Conservation (phyloP, 2,797 vertebrate species). For the Glossophaga mutica region DNA sequence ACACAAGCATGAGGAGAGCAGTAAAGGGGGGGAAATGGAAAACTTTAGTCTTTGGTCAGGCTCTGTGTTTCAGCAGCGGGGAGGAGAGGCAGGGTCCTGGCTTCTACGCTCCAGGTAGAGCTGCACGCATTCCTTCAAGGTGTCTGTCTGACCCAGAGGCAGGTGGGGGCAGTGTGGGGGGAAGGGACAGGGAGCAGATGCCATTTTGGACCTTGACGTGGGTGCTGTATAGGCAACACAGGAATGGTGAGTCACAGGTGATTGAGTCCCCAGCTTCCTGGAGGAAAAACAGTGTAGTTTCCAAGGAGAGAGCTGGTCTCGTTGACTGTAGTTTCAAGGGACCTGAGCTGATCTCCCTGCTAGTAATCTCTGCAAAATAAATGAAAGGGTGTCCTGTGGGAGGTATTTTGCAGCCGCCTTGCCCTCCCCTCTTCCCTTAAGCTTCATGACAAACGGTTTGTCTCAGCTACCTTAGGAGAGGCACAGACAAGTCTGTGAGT, state of each 20-base stretch:
- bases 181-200: neutral
- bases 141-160: constrained; percentile 36
- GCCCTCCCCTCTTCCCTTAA: neutral
- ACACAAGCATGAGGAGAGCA: neutral
- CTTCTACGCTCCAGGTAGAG: neutral
- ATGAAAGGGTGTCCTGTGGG: neutral
- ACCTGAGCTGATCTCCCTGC: neutral
- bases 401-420: neutral
- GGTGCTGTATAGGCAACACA: constrained; percentile 62
- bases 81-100: neutral
- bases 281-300: constrained; percentile 60
- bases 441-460: neutral
- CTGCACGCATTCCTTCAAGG: neutral
- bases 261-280: constrained; percentile 42
- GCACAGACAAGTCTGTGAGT: neutral
- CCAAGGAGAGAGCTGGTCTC: neutral
- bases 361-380: neutral
- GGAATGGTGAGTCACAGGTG: constrained; percentile 69
- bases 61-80: neutral
- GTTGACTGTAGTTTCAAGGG: constrained; percentile 28
- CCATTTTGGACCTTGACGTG: constrained; percentile 63
- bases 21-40: constrained; percentile 41
- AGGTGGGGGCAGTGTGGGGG: neutral
- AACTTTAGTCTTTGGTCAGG: constrained; percentile 56
- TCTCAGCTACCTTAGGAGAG: neutral